Conservation (phyloP, 2,888 invertebrate genomes). For the Thalpophila matura region DNA sequence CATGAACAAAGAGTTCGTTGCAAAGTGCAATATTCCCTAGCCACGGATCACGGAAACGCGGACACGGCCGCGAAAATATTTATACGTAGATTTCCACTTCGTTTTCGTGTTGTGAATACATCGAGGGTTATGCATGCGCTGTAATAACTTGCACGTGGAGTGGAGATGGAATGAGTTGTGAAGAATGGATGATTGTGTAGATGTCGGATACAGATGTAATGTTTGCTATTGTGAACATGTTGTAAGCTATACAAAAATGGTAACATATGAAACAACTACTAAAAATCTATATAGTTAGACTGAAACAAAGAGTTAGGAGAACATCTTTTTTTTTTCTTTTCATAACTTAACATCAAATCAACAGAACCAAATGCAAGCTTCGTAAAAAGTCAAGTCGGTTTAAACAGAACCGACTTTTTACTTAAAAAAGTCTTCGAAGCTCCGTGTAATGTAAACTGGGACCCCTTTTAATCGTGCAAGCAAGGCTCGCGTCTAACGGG, state of each 20-base stretch:
- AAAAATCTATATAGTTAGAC: no score
- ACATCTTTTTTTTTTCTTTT: no score
- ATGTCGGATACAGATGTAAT: background rate
- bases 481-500: conserved; percentile 38
- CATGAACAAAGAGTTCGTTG: conserved; percentile 71
- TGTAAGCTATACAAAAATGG: background rate
- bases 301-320: no score
- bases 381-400: background rate
- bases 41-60: conserved; percentile 56
- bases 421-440: conserved; percentile 34
- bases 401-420: background rate
- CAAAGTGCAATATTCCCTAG: conserved; percentile 72
- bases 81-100: conserved; percentile 24
- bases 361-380: no score
- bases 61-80: conserved; percentile 55
- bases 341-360: no score
- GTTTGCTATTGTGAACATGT: background rate
- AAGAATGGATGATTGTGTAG: conserved; percentile 1
- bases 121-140: conserved; percentile 17
- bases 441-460: conserved; percentile 55
- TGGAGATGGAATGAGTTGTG: conserved; percentile 36
- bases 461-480: conserved; percentile 58
- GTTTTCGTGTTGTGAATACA: conserved; percentile 35
- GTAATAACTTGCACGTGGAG: conserved; percentile 11
- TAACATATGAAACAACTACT: no score